Conservation (phyloP, 2,797 vertebrate genomes). For the Sebastes steindachneri region DNA sequence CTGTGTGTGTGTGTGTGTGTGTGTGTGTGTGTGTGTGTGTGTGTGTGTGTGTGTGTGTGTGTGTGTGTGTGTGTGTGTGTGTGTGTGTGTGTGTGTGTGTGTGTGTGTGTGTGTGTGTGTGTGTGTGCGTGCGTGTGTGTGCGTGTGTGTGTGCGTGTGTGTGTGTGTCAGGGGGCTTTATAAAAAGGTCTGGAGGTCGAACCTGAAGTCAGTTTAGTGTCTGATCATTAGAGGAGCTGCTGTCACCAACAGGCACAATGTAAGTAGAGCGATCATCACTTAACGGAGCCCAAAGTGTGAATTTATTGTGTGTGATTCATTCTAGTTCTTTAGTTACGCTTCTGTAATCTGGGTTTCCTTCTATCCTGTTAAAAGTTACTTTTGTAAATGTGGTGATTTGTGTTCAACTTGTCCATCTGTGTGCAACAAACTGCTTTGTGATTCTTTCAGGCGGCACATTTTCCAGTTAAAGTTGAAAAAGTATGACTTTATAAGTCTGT, state of each 20-base stretch:
- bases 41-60: no score
- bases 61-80: no score
- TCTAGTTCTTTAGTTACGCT: background rate
- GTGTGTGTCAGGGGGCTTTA: conserved; percentile 45
- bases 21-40: no score
- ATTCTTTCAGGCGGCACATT: background rate
- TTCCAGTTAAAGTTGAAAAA: background rate
- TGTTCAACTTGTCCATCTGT: background rate
- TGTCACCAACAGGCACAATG: conserved; percentile 39
- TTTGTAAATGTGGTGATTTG: background rate
- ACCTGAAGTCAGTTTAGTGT: conserved; percentile 42
- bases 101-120: background rate
- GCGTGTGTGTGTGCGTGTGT: background rate
- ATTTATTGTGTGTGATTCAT: background rate
- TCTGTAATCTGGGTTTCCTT: background rate
- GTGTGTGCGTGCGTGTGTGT: conserved; percentile 12
- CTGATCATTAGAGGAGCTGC: conserved; percentile 38
- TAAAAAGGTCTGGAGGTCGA: conserved; percentile 68
- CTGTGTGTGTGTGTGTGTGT: no score
- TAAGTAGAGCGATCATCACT: conserved; percentile 46
- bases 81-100: no score
- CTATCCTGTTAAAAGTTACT: background rate
- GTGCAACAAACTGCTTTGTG: background rate
- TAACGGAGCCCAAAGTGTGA: no score
- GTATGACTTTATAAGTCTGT: background rate